Evolutionary conservation across 2,113 vertebrate genomes (phyloP).

Genomic region (Vidua chalybeata): DNA sequence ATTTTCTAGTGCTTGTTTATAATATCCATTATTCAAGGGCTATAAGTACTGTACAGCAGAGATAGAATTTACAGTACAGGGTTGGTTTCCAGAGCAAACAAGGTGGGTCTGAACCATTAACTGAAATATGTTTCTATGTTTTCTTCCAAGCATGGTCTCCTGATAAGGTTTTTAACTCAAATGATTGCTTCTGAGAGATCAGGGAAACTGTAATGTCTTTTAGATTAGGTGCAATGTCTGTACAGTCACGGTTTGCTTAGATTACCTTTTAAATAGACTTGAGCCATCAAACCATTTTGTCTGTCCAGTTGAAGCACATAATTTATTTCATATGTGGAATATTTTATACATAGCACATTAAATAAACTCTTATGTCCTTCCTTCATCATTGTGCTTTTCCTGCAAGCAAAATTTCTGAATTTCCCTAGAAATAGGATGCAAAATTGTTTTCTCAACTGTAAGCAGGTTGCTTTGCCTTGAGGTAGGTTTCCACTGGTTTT

Average conservation of each 20-base stretch:
- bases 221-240: background rate
- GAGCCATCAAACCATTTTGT: background rate
- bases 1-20: conserved; percentile 10
- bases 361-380: background rate
- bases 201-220: background rate
- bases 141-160: background rate
- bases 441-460: background rate
- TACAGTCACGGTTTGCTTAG: background rate
- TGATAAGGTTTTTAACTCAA: conserved; percentile 1
- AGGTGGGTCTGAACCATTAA: background rate
- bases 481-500: background rate
- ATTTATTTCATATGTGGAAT: background rate
- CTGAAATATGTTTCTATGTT: background rate
- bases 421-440: background rate
- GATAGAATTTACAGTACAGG: background rate
- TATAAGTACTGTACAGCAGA: background rate
- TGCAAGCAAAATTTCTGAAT: background rate
- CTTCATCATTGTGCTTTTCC: background rate
- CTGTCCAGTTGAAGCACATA: background rate
- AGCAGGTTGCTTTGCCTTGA: background rate
- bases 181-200: background rate
- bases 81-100: background rate
- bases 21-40: conserved; percentile 6
- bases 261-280: background rate
- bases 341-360: background rate